Conservation (phyloP, 2,113 vertebrate genomes). For the Vulpes lagopus region DNA sequence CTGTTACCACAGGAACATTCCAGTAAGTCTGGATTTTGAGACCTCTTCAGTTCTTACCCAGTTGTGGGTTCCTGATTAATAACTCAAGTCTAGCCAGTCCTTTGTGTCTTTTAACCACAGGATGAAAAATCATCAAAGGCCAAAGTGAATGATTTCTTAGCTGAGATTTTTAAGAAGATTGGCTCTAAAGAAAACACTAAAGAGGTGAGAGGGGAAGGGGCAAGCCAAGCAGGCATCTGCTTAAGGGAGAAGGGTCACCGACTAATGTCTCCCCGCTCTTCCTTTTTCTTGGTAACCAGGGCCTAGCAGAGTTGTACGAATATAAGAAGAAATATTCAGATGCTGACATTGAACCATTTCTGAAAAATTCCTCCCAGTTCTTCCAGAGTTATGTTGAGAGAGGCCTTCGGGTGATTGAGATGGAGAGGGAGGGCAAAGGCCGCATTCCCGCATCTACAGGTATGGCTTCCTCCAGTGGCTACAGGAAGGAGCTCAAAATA, state of each 20-base stretch:
- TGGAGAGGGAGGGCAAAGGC: slow-evolving; percentile 95
- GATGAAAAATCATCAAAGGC: slow-evolving; percentile 97
- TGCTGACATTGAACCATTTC: slow-evolving; percentile 97
- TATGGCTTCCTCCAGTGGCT: slow-evolving; percentile 66
- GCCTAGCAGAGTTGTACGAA: slow-evolving; percentile 97
- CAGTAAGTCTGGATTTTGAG: neutral
- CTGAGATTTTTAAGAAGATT: slow-evolving; percentile 99
- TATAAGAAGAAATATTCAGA: slow-evolving; percentile 99
- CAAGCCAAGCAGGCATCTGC: neutral
- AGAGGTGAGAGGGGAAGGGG: slow-evolving; percentile 89
- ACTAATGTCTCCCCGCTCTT: neutral
- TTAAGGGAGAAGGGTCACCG: neutral
- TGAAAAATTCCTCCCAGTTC: slow-evolving; percentile 97
- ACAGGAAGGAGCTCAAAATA: neutral
- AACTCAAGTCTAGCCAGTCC: slow-evolving; percentile 29
- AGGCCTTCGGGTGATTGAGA: slow-evolving; percentile 97
- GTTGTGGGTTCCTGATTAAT: neutral
- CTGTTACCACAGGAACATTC: neutral
- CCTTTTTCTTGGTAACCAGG: slow-evolving; percentile 86
- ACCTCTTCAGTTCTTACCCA: neutral
- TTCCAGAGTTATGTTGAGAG: slow-evolving; percentile 99
- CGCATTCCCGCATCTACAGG: slow-evolving; percentile 93
- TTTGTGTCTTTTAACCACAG: slow-evolving; percentile 84
- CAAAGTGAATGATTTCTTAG: slow-evolving; percentile 97
- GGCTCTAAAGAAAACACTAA: slow-evolving; percentile 99